A percentile compares a stretch with the other conserved stretches of the same genome.
Evolutionary conservation across 2,113 vertebrate genomes (phyloP).

Genomic region (Grantiella picta): DNA sequence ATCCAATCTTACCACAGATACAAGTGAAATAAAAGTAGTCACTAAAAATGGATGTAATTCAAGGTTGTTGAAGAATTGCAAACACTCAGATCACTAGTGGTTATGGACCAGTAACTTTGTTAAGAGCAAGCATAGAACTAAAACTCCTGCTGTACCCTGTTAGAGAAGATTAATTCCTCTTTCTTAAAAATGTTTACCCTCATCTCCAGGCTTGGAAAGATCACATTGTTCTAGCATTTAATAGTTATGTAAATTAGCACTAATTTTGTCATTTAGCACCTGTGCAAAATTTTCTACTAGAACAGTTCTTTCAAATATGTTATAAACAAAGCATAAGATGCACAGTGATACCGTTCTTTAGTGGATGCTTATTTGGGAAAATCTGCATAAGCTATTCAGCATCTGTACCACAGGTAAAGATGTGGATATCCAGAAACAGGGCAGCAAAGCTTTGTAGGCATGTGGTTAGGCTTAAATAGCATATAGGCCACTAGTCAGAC

Average conservation of each 20-base stretch:
- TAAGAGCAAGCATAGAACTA: background rate
- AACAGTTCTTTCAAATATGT: constrained; percentile 15
- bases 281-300: constrained; percentile 12
- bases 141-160: background rate
- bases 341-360: background rate
- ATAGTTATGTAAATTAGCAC: constrained; percentile 41
- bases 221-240: constrained; percentile 39
- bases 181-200: background rate
- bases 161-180: constrained; percentile 25
- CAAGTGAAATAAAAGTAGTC: background rate
- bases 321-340: background rate
- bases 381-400: background rate
- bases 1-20: background rate
- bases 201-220: background rate
- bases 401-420: background rate
- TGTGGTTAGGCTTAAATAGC: background rate
- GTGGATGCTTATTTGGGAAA: background rate
- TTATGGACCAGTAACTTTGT: background rate
- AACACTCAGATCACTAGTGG: background rate
- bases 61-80: background rate
- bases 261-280: constrained; percentile 47
- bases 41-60: background rate
- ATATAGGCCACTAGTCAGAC: background rate
- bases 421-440: background rate
- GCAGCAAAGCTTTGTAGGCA: background rate